Evolutionary conservation across 2,888 invertebrate species (phyloP).

Genomic region (Tuta absoluta): DNA sequence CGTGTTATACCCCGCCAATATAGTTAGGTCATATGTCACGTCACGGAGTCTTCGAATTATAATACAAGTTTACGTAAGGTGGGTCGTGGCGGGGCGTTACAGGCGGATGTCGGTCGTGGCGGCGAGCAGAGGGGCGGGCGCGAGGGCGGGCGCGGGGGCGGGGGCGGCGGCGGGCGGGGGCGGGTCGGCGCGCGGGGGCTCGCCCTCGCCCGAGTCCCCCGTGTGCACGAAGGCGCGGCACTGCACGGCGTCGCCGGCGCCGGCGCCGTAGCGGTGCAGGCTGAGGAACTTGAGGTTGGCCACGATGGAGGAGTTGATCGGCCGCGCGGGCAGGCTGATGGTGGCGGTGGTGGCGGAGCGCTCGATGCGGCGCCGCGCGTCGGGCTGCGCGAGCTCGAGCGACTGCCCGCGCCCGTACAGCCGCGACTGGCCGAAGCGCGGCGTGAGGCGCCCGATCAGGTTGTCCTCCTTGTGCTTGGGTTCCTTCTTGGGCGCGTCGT

Average conservation of each 20-base stretch:
- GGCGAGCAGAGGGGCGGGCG: slow-evolving; percentile 52
- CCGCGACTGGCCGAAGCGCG: slow-evolving; percentile 73
- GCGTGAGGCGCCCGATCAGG: slow-evolving; percentile 70
- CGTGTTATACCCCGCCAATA: neutral
- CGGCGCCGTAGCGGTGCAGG: slow-evolving; percentile 72
- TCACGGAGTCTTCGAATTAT: neutral
- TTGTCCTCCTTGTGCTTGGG: slow-evolving; percentile 63
- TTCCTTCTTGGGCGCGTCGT: slow-evolving; percentile 45
- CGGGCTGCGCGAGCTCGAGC: slow-evolving; percentile 93
- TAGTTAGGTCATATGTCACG: neutral
- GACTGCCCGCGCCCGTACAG: slow-evolving; percentile 83
- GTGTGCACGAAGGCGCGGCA: slow-evolving; percentile 50
- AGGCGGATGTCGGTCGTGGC: slow-evolving; percentile 66
- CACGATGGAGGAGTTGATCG: slow-evolving; percentile 69
- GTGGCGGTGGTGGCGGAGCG: slow-evolving; percentile 70
- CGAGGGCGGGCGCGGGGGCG: neutral
- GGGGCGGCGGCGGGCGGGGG: slow-evolving; percentile 30
- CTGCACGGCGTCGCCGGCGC: slow-evolving; percentile 51
- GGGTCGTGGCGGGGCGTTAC: slow-evolving; percentile 39
- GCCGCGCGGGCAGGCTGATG: slow-evolving; percentile 57
- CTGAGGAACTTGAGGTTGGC: slow-evolving; percentile 72
- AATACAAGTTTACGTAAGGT: neutral
- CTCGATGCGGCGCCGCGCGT: slow-evolving; percentile 86
- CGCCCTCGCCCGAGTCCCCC: slow-evolving; percentile 38
- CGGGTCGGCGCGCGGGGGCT: slow-evolving; percentile 31